Evolutionary conservation across 1,140 invertebrate species (phyloP).

Genomic region (Gerris buenoi): DNA sequence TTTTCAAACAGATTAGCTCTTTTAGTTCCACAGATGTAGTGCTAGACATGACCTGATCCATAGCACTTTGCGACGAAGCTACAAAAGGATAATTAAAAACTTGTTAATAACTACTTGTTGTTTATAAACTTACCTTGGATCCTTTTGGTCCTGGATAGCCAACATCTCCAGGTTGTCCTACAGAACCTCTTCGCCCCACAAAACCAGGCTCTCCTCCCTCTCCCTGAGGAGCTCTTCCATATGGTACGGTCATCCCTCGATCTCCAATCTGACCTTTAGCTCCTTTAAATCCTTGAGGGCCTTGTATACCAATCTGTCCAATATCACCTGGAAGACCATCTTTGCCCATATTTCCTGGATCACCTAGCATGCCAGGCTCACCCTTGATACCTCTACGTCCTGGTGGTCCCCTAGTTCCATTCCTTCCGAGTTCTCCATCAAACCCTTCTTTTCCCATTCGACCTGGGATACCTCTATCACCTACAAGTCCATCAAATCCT

Average conservation of each 20-base stretch:
- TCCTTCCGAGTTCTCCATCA: slow-evolving; percentile 20
- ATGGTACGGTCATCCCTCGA: slow-evolving; percentile 35
- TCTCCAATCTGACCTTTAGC: slow-evolving; percentile 48
- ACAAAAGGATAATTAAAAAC: no score
- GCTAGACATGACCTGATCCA: no score
- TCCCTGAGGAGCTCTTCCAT: slow-evolving; percentile 45
- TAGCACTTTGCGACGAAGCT: no score
- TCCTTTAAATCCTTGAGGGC: slow-evolving; percentile 40
- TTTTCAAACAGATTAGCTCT: no score
- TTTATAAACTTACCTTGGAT: slow-evolving; percentile 3
- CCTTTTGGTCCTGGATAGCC: background rate
- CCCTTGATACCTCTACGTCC: slow-evolving; percentile 30
- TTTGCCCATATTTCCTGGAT: slow-evolving; percentile 47
- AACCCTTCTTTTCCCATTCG: slow-evolving; percentile 33
- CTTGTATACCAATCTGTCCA: slow-evolving; percentile 51
- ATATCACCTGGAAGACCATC: slow-evolving; percentile 53
- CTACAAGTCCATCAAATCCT: slow-evolving; percentile 1
- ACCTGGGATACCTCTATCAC: slow-evolving; percentile 25
- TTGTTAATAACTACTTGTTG: no score
- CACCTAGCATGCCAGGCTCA: slow-evolving; percentile 27
- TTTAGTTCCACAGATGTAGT: no score
- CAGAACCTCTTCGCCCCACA: background rate
- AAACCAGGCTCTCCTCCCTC: slow-evolving; percentile 43
- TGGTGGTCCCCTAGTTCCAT: slow-evolving; percentile 33
- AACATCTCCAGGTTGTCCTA: background rate